Evolutionary conservation across 2,113 vertebrate species (phyloP), one percentile per base, ranked within the genome.

Genomic region (Corythaeola cristata): DNA sequence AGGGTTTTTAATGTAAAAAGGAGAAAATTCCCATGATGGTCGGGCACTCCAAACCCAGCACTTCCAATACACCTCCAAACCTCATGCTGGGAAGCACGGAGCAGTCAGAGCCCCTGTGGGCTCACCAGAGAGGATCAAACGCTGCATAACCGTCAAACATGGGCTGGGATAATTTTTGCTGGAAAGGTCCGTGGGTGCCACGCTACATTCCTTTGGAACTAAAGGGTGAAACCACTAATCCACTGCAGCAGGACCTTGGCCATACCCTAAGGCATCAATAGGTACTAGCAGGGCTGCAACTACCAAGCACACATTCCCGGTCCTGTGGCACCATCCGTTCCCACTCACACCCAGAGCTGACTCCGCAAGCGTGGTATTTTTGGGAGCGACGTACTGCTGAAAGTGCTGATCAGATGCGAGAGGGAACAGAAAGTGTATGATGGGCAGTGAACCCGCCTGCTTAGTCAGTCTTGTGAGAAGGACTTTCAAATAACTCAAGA

Each of bases 81-180:
- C 49, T 23, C 64, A 53, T 11, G 14, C 83, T 5, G 30, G 32
- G 56, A 50, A 63, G 49, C 58, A 66, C 9, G 0, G 9, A 60
- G 69, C 33, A 15, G 17, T 23, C 53, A 37, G 52, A 53, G 30
- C 8, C 26, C 17, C 49, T 0, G 21, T 2, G 37, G 35, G 8
- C 27, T 50, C 26, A n/a, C 33, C 18, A 4, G 15, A 59, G 37
- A 73, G 62, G 18, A 30, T 45, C 21, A 53, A 63, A 52, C 0
- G 1, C 39, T 7, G 32, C 0, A 0, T 8, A 27, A 20, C 30
- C 4, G 3, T 15, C 53, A 41, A 19, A 27, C 1, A 26, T 1
- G 32, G 50, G 55, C 55, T n/a, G 39, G 49, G 59, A 19, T 55
- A 7, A 27, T 12, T 44, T 53, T 11, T 53, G 17, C 37, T 66